Percentiles rank a stretch among this genome's conserved stretches.
Evolutionary conservation across 2,888 invertebrate species (phyloP).

Genomic region (Tiliacea aurago): DNA sequence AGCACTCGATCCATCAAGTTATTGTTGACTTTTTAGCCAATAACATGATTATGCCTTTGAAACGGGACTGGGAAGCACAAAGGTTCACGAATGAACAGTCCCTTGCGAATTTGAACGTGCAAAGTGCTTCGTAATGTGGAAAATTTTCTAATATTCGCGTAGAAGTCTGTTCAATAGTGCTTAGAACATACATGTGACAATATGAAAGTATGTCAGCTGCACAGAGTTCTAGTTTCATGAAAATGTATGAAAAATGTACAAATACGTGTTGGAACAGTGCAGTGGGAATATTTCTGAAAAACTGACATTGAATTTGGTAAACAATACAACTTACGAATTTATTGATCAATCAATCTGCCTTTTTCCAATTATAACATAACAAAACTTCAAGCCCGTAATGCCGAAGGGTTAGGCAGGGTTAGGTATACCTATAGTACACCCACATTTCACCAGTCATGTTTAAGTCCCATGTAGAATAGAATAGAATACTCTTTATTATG

Average conservation of each 20-base stretch:
- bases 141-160: slow-evolving; percentile 4
- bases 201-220: neutral
- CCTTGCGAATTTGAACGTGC: slow-evolving; percentile 16
- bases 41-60: slow-evolving; percentile 49
- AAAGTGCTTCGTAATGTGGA: slow-evolving; percentile 11
- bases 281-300: neutral
- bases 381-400: too few species aligned
- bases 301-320: neutral
- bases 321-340: neutral
- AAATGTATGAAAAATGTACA: neutral
- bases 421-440: too few species aligned
- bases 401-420: too few species aligned
- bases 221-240: neutral
- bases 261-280: neutral
- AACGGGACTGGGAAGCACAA: slow-evolving; percentile 39
- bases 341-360: too few species aligned
- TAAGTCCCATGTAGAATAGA: too few species aligned
- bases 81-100: slow-evolving; percentile 35
- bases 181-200: neutral
- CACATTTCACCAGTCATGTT: too few species aligned
- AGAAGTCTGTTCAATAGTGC: neutral
- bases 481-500: too few species aligned
- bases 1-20: slow-evolving; percentile 57
- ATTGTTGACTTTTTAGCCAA: slow-evolving; percentile 61
- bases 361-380: too few species aligned